Base-by-base conservation (phyloP, 2,113 vertebrate genomes). In the Cyprinodon variegatus region DNA sequence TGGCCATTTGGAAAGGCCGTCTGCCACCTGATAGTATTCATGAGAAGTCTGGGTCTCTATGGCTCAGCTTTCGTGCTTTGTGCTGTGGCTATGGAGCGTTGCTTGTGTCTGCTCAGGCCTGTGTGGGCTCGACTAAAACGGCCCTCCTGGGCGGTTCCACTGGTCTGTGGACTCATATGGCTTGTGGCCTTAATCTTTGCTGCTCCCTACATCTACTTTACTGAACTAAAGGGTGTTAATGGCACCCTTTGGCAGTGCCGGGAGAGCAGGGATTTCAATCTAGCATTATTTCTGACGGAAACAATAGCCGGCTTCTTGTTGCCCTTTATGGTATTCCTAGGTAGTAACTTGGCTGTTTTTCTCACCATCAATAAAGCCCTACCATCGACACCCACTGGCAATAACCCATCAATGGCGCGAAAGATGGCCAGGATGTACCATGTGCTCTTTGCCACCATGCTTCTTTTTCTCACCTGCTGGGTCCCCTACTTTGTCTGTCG, bases 391-490 rank as follows among this genome's bases (percentile, higher is more conserved):
- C 80, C 91, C 1, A 85, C 83, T 1, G 79, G 84, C 39, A 46
- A 73, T 43, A 65, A 0, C 48, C 70, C 75, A 65, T 86, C 67
- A 61, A 65, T 41, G 11, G 14, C 84, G 11, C 88, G 90, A 29
- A 89, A 85, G 64, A 79, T 94, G 80, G 67, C 0, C 20, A 92
- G 91, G 38, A 91, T 95, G 77, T 95, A 94, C 82, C 90, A 93
- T 0, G 85, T 95, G 22, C 90, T 95, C 37, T 93, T 94, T 53
- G 50, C 91, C 74, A 94, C 94, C 74, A 95, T 95, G 93, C 87
- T 95, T 22, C 79, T 95, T 72, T 95, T 94, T 82, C 90, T 95
- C 66, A 93, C 92, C 69, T 95, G 93, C 70, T 95, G 94, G 94
- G 93, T 95, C 57, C 94, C 94, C 3, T 95, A 95, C 68, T 95